phyloP scores from a whole-genome alignment of 2,888 invertebrate genomes.

The Podabrus alpinus region DNA sequence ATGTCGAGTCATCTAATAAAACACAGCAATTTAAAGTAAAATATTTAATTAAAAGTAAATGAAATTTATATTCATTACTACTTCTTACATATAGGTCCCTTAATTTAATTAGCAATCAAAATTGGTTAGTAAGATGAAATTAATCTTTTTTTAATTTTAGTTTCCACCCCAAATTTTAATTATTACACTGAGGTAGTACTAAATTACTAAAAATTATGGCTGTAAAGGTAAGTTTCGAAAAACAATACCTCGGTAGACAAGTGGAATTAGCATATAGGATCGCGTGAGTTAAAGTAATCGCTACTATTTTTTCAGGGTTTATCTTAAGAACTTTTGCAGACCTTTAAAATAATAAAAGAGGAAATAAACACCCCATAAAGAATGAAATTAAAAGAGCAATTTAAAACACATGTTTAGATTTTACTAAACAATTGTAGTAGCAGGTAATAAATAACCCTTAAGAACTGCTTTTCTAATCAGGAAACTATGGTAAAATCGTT shows the following conservation, averaged over 20 bases:
- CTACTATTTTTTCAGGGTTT: background rate
- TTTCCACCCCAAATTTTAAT: background rate
- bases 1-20: background rate
- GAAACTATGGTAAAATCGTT: too few species aligned
- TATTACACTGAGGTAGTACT: background rate
- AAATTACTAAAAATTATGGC: background rate
- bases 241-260: background rate
- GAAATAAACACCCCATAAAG: background rate
- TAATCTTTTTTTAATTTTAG: background rate
- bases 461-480: too few species aligned
- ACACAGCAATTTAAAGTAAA: background rate
- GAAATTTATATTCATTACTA: background rate
- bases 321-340: background rate
- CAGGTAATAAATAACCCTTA: too few species aligned
- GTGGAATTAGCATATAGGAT: background rate
- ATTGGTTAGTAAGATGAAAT: background rate
- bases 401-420: background rate
- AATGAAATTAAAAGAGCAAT: background rate
- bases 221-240: background rate
- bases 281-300: background rate
- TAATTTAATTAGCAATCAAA: background rate
- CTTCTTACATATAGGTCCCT: background rate
- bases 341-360: background rate
- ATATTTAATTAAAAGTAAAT: slow-evolving; percentile 1
- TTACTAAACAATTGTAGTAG: background rate